Conservation (phyloP, 2,797 vertebrate genomes). For the Acestrorhynchus altus region DNA sequence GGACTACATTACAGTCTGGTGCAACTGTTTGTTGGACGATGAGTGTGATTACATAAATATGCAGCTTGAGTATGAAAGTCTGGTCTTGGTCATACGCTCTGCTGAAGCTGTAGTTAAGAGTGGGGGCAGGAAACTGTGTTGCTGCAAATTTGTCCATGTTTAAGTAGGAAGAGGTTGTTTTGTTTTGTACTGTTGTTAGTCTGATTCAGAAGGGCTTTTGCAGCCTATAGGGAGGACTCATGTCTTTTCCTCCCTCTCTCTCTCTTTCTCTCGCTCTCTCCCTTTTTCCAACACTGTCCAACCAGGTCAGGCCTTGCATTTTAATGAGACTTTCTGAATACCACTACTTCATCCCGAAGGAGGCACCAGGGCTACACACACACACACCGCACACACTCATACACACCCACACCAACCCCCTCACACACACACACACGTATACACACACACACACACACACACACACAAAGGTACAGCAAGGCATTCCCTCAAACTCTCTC, state of each 20-base stretch:
- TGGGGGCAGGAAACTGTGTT: not conserved
- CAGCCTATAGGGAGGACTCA: conserved; percentile 21
- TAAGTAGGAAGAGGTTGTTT: not conserved
- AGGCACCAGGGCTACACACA: conserved; percentile 40
- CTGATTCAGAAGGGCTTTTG: conserved; percentile 24
- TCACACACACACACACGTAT: conserved; percentile 33
- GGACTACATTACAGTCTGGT: no score
- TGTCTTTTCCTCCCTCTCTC: conserved; percentile 12
- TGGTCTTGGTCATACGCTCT: no score
- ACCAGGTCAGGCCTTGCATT: conserved; percentile 75
- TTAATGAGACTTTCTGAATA: conserved; percentile 82
- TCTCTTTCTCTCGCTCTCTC: conserved; percentile 25
- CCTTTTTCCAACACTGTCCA: conserved; percentile 67
- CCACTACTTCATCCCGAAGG: conserved; percentile 76
- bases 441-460: conserved; percentile 31
- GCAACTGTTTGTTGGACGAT: no score
- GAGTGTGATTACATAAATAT: no score
- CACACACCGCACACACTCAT: conserved; percentile 25
- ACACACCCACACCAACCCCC: conserved; percentile 25
- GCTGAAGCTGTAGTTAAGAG: not conserved
- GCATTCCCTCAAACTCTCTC: not conserved
- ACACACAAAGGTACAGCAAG: conserved; percentile 13
- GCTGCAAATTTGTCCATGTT: not conserved
- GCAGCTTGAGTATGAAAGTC: no score
- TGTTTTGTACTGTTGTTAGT: not conserved